These are phyloP conservation scores for Epirrhoe alternata DNA, from an alignment of 2,888 invertebrate species.

Conservation along the genomic window DNA sequence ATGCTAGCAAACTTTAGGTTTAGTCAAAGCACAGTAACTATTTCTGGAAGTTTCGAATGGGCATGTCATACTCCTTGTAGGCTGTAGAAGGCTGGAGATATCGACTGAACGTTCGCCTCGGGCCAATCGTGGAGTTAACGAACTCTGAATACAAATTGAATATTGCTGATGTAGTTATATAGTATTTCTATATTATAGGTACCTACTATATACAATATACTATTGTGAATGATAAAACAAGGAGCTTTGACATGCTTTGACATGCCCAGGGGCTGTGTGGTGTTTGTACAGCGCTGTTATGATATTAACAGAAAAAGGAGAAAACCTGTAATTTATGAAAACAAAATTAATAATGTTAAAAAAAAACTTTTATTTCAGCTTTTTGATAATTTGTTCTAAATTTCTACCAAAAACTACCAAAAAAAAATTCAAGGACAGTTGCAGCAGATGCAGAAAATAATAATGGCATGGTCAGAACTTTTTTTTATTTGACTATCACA, in stretches of 20 bases:
- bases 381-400: too few species aligned
- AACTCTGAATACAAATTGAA: conserved; percentile 76
- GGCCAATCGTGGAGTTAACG: conserved; percentile 73
- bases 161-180: conserved; percentile 45
- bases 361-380: too few species aligned
- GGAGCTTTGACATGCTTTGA: neutral
- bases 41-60: conserved; percentile 24
- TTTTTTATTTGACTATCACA: too few species aligned
- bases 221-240: neutral
- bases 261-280: neutral
- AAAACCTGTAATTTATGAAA: too few species aligned
- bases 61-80: conserved; percentile 19
- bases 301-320: too few species aligned
- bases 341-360: too few species aligned
- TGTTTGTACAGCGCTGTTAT: neutral
- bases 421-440: too few species aligned
- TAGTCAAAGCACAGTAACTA: conserved; percentile 30
- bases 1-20: neutral
- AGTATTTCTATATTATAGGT: neutral
- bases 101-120: conserved; percentile 56
- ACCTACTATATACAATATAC: conserved; percentile 8
- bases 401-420: too few species aligned
- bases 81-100: conserved; percentile 31
- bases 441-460: too few species aligned
- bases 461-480: too few species aligned